Conservation (phyloP, 2,797 vertebrate genomes). For the Sitta carolinensis region DNA sequence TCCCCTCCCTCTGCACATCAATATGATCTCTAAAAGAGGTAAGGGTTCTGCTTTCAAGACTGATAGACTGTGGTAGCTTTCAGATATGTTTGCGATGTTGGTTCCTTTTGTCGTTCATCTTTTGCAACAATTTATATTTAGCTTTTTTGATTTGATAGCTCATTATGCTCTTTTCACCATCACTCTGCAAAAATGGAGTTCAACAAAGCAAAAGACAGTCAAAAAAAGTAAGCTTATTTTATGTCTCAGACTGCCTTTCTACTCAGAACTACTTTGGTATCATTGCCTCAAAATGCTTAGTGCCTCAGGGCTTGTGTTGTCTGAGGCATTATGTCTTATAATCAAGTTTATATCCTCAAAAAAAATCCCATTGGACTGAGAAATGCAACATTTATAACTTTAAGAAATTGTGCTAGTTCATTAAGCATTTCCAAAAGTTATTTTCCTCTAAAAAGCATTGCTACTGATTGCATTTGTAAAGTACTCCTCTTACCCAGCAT, state of each 20-base stretch:
- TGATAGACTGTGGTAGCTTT: neutral
- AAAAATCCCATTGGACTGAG: neutral
- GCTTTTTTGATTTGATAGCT: neutral
- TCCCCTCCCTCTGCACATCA: neutral
- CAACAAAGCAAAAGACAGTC: neutral
- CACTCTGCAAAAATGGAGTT: neutral
- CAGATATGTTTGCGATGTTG: neutral
- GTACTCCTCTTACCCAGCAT: neutral
- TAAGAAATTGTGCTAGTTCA: neutral
- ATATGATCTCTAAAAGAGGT: neutral
- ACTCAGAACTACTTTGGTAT: neutral
- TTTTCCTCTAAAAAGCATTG: neutral
- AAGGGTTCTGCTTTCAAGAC: neutral
- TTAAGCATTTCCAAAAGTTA: neutral
- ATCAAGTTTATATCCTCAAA: neutral
- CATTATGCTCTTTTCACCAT: neutral
- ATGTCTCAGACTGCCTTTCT: neutral
- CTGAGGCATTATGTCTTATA: neutral
- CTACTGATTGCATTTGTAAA: neutral
- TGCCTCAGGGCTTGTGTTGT: neutral
- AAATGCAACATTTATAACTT: neutral
- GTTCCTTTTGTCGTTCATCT: neutral
- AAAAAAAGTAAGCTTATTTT: neutral
- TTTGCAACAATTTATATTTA: neutral
- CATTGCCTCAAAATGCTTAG: neutral